Evolutionary conservation across 30 jellyfish, hydroid and myxozoan species (phyloP).

Genomic region (Cassiopea andromeda): DNA sequence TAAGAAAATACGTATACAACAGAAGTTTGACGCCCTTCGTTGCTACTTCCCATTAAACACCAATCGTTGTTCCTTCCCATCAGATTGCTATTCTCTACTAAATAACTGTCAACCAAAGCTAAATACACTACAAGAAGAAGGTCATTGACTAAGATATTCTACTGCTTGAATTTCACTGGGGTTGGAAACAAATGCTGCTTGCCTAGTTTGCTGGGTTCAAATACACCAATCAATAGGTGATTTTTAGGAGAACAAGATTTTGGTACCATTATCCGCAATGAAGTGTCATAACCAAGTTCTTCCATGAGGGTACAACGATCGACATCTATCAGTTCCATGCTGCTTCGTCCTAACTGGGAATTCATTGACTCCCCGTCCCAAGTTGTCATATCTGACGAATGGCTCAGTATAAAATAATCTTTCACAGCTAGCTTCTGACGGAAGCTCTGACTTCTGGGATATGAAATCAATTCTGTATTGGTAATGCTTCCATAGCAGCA

Average conservation of each 20-base stretch:
- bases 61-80: too few relatives aligned
- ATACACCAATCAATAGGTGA: slow-evolving; percentile 72
- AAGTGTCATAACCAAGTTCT: slow-evolving; percentile 58
- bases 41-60: too few relatives aligned
- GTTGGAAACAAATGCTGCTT: too few relatives aligned
- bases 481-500: slow-evolving; percentile 95
- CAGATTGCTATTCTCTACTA: too few relatives aligned
- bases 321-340: slow-evolving; percentile 78
- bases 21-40: too few relatives aligned
- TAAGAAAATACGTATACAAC: too few relatives aligned
- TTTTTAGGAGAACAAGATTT: slow-evolving; percentile 85
- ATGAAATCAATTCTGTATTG: slow-evolving; percentile 51
- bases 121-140: too few relatives aligned
- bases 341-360: slow-evolving; percentile 51
- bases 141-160: too few relatives aligned
- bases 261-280: slow-evolving; percentile 68
- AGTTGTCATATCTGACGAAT: slow-evolving; percentile 87
- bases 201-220: background rate
- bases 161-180: too few relatives aligned
- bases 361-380: slow-evolving; percentile 70
- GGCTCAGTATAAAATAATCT: slow-evolving; percentile 72
- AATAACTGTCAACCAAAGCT: too few relatives aligned
- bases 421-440: slow-evolving; percentile 3
- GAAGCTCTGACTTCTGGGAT: slow-evolving; percentile 83
- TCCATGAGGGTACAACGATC: slow-evolving; percentile 65